Evolutionary conservation across 2,797 vertebrate species (phyloP).

Genomic region (Geotrypetes seraphini): DNA sequence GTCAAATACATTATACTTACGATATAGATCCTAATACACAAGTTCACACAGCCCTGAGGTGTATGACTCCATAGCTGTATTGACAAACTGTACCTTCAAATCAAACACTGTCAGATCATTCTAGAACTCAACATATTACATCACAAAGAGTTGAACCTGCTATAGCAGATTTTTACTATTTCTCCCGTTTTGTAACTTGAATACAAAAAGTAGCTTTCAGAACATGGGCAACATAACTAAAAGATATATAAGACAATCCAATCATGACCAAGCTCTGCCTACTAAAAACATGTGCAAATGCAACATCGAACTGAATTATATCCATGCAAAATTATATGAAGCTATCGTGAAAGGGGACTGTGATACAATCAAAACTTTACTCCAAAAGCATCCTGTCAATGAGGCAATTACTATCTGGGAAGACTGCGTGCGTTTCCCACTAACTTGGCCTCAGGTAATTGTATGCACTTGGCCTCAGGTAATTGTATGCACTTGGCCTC

Average conservation of each 20-base stretch:
- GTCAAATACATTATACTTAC: background rate
- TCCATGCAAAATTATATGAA: conserved; percentile 8
- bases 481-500: background rate
- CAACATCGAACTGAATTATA: rapidly evolving
- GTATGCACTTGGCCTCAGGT: conserved; percentile 15
- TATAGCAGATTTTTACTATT: background rate
- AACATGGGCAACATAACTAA: conserved; percentile 25
- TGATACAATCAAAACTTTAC: conserved; percentile 1
- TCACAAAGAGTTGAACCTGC: background rate
- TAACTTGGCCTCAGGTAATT: conserved; percentile 24
- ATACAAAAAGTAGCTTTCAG: background rate
- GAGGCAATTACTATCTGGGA: conserved; percentile 15
- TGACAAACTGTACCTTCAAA: background rate
- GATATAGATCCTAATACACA: background rate
- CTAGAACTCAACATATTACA: conserved; percentile 16
- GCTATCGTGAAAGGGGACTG: conserved; percentile 23
- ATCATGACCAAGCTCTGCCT: background rate
- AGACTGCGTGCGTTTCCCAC: background rate
- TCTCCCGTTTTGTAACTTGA: background rate
- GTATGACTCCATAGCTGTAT: too few relatives aligned
- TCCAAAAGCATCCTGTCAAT: conserved; percentile 15
- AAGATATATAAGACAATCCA: background rate
- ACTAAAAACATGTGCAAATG: rapidly evolving
- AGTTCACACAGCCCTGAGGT: background rate
- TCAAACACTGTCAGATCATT: conserved; percentile 6